Percentiles rank a stretch among this genome's conserved stretches.
Conservation (phyloP, 64 coral and sea anemone genomes). For the Hydrozoanthus tunicans region DNA sequence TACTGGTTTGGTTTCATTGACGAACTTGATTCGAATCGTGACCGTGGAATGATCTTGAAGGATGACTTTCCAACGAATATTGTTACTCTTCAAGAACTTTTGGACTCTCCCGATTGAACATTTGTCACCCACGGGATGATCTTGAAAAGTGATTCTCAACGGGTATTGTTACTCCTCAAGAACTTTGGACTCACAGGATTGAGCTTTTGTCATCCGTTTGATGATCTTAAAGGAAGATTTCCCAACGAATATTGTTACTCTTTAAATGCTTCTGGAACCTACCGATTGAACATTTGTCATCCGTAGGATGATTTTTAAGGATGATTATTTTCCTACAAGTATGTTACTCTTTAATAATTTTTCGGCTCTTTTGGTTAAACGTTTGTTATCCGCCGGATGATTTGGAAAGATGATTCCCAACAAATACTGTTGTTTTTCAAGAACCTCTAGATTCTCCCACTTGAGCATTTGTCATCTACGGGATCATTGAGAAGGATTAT, state of each 20-base stretch:
- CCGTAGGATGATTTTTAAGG: too few relatives aligned
- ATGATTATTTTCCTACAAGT: too few relatives aligned
- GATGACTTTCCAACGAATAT: constrained; percentile 91
- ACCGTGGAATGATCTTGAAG: constrained; percentile 91
- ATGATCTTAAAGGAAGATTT: constrained; percentile 92
- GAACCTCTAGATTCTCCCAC: constrained; percentile 56
- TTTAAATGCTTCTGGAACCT: constrained; percentile 65
- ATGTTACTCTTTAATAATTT: too few relatives aligned
- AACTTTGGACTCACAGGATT: too few relatives aligned
- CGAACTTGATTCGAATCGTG: constrained; percentile 94
- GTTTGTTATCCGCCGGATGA: constrained; percentile 65
- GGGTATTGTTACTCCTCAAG: too few relatives aligned
- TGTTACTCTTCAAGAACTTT: constrained; percentile 65
- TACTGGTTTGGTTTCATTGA: constrained; percentile 99
- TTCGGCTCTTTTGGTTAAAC: too few relatives aligned
- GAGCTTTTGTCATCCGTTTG: constrained; percentile 16
- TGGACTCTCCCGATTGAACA: constrained; percentile 51
- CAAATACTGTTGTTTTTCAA: constrained; percentile 71
- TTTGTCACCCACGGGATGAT: too few relatives aligned
- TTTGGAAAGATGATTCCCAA: constrained; percentile 82
- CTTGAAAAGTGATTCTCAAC: too few relatives aligned
- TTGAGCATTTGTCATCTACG: background rate
- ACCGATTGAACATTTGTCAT: background rate
- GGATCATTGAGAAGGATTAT: constrained; percentile 32
- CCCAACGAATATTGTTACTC: constrained; percentile 78